Conservation (phyloP, 2,888 invertebrate genomes). For the Nemotelus nigrinus region DNA sequence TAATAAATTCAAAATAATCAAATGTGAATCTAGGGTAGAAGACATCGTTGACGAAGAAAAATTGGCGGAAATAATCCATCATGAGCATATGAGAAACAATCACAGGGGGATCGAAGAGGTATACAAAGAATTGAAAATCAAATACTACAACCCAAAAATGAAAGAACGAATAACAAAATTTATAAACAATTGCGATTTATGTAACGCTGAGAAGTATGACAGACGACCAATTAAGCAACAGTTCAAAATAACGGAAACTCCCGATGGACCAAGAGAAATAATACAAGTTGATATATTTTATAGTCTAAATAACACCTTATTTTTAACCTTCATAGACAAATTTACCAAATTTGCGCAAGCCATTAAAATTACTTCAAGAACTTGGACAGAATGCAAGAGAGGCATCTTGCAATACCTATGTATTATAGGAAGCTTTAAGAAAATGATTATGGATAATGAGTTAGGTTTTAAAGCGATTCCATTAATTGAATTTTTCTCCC, state of each 20-base stretch:
- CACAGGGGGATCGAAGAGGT: background rate
- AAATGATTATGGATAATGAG: no score
- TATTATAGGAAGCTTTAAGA: no score
- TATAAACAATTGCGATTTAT: constrained; percentile 1
- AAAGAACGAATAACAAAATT: background rate
- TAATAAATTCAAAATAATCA: no score
- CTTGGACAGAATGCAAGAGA: no score
- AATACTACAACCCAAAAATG: background rate
- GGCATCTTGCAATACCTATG: no score
- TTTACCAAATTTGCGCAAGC: no score
- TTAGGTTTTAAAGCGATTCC: no score
- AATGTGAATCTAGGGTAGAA: no score
- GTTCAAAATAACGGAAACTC: background rate
- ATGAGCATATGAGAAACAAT: background rate
- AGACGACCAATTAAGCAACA: background rate
- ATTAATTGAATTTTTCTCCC: no score
- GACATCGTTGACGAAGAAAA: no score
- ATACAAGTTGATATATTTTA: background rate
- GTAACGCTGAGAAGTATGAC: background rate
- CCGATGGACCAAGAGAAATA: background rate
- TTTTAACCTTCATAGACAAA: background rate
- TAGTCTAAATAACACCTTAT: background rate
- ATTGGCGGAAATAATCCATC: background rate
- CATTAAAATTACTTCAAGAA: no score
- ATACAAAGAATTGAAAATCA: background rate